Evolutionary conservation across 2,797 vertebrate species (phyloP).

Genomic region (Rhinophrynus dorsalis): DNA sequence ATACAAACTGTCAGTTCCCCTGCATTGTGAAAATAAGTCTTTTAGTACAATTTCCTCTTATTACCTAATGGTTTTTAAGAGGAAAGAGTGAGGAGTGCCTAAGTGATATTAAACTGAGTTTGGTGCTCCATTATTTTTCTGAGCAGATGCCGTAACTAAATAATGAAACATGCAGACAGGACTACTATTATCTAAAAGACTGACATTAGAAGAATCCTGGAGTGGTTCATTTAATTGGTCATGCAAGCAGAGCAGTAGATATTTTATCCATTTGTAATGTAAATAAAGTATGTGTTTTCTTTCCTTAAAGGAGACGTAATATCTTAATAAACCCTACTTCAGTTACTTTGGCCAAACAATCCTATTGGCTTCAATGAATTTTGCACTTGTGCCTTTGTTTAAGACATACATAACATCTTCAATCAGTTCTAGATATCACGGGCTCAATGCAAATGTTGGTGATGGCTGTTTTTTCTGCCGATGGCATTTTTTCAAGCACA

Average conservation of each 20-base stretch:
- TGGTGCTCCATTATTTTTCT: conserved; percentile 43
- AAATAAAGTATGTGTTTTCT: neutral
- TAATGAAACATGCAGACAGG: conserved; percentile 35
- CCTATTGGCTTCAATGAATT: too few relatives aligned
- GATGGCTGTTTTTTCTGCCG: too few relatives aligned
- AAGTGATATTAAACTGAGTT: conserved; percentile 44
- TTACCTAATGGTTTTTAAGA: conserved; percentile 46
- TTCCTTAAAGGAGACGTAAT: neutral
- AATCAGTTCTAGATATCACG: too few relatives aligned
- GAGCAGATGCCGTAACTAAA: conserved; percentile 38
- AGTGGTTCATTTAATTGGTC: conserved; percentile 25
- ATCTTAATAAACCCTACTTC: too few relatives aligned
- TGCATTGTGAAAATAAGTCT: conserved; percentile 24
- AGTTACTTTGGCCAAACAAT: too few relatives aligned
- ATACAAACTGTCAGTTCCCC: conserved; percentile 31
- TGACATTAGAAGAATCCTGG: conserved; percentile 31
- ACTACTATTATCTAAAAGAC: conserved; percentile 17
- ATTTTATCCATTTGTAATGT: conserved; percentile 12
- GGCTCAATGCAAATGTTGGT: too few relatives aligned
- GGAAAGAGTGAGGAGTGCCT: conserved; percentile 37
- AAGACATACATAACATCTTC: too few relatives aligned
- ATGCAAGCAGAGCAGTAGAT: conserved; percentile 19
- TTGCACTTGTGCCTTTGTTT: too few relatives aligned
- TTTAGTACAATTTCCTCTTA: conserved; percentile 43
- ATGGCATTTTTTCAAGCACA: too few relatives aligned